phyloP scores from a whole-genome alignment of 2,888 invertebrate species.

The Sarcophaga carnaria region DNA sequence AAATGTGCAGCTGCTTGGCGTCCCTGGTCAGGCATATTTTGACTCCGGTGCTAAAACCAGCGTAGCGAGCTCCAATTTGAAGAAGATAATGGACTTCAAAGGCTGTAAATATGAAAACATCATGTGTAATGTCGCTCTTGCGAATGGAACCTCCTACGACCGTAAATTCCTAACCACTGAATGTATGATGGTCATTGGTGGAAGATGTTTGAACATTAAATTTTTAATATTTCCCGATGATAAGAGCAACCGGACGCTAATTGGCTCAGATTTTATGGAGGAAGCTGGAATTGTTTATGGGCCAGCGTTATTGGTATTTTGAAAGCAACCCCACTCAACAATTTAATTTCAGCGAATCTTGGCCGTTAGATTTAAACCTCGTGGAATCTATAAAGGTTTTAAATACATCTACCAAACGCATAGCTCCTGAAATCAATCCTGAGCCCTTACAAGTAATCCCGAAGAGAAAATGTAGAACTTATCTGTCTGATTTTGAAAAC shows the following conservation, averaged over 20 bases:
- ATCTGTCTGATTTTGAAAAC: slow-evolving; percentile 47
- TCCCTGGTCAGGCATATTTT: slow-evolving; percentile 64
- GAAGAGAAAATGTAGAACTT: slow-evolving; percentile 4
- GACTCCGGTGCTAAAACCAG: slow-evolving; percentile 67
- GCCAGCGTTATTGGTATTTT: slow-evolving; percentile 63
- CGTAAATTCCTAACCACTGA: slow-evolving; percentile 52
- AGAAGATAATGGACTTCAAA: slow-evolving; percentile 54
- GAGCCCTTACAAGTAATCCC: slow-evolving; percentile 13
- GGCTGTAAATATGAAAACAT: slow-evolving; percentile 45
- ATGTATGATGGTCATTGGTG: slow-evolving; percentile 60
- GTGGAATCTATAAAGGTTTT: neutral
- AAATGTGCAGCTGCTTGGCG: slow-evolving; percentile 59
- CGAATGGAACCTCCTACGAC: slow-evolving; percentile 45
- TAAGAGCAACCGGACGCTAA: slow-evolving; percentile 53
- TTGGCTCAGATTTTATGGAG: slow-evolving; percentile 64
- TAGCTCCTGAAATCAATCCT: neutral
- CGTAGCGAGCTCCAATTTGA: slow-evolving; percentile 63
- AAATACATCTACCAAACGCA: too few relatives aligned
- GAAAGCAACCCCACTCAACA: slow-evolving; percentile 39
- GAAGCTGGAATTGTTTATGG: slow-evolving; percentile 63
- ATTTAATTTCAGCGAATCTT: slow-evolving; percentile 51
- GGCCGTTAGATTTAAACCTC: slow-evolving; percentile 22
- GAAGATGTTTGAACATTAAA: slow-evolving; percentile 51
- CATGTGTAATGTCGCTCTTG: slow-evolving; percentile 31
- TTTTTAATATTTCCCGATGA: slow-evolving; percentile 66